Conservation (phyloP, 64 coral and sea anemone species). For the Orbicella faveolata region DNA sequence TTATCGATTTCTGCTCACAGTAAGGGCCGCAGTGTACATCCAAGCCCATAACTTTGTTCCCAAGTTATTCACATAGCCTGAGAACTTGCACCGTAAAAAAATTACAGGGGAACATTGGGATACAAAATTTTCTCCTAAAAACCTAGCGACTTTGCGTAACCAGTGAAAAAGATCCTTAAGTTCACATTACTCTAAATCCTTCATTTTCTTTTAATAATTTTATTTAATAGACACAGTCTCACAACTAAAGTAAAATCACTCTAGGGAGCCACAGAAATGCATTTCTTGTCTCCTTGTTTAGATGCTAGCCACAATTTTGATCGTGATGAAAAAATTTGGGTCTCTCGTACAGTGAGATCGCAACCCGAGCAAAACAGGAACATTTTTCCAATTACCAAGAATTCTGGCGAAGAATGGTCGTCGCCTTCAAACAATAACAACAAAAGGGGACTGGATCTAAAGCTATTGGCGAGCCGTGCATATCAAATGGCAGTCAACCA, state of each 20-base stretch:
- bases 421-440: not conserved
- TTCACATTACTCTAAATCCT: too few relatives aligned
- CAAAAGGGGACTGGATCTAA: not conserved
- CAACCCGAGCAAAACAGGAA: not conserved
- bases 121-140: too few relatives aligned
- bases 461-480: not conserved
- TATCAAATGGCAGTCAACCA: conserved; percentile 10
- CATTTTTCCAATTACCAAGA: not conserved
- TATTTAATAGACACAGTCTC: not conserved
- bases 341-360: not conserved
- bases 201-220: not conserved
- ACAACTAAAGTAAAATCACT: too few relatives aligned
- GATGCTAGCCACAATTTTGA: not conserved
- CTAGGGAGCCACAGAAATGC: too few relatives aligned
- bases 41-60: too few relatives aligned
- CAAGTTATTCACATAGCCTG: too few relatives aligned
- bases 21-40: too few relatives aligned
- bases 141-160: too few relatives aligned
- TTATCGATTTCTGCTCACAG: too few relatives aligned
- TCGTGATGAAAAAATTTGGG: not conserved
- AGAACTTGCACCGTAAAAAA: too few relatives aligned
- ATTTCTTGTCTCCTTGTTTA: not conserved
- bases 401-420: not conserved
- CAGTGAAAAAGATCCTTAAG: too few relatives aligned
- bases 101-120: too few relatives aligned